phyloP scores from a whole-genome alignment of 1,140 invertebrate species.

The Argopecten irradians region DNA sequence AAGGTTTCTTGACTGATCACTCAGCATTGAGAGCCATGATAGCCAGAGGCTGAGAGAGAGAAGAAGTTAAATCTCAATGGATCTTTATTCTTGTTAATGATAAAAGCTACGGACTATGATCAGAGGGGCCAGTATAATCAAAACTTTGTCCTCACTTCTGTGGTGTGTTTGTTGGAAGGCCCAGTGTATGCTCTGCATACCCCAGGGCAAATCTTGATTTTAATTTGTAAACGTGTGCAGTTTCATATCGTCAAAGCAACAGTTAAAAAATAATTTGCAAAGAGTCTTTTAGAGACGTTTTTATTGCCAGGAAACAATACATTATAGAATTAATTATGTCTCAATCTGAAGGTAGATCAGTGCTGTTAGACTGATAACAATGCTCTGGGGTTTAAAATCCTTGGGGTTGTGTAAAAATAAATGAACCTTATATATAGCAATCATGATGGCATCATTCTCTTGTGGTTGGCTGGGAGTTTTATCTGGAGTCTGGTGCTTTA shows the following conservation, averaged over 20 bases:
- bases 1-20: no score
- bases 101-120: neutral
- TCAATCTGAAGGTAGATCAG: conserved; percentile 9
- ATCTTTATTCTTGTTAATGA: neutral
- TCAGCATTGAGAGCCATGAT: no score
- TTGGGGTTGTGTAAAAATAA: neutral
- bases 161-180: neutral
- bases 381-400: neutral
- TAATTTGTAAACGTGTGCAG: neutral
- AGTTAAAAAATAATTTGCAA: conserved; percentile 24
- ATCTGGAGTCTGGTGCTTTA: neutral
- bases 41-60: no score
- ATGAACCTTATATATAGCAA: conserved; percentile 4
- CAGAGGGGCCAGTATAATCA: neutral
- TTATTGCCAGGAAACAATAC: neutral
- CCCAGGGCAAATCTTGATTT: neutral
- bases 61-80: neutral
- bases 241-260: neutral
- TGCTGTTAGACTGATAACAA: neutral
- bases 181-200: neutral
- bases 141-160: neutral
- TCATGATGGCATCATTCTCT: neutral
- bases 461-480: neutral
- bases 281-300: neutral
- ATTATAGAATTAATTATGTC: conserved; percentile 13